Conservation (phyloP, 2,888 invertebrate genomes). For the Acronicta alni region DNA sequence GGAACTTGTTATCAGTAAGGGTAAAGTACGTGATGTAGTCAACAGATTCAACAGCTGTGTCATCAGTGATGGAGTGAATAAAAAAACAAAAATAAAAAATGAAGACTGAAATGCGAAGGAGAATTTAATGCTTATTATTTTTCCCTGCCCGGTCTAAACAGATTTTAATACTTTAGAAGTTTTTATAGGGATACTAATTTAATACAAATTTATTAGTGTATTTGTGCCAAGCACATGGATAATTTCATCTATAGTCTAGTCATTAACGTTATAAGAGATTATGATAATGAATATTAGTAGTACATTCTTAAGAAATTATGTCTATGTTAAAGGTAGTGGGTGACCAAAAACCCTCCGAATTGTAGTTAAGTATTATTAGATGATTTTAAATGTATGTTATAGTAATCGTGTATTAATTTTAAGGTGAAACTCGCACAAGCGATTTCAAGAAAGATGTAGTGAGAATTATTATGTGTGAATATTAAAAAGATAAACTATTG, state of each 20-base stretch:
- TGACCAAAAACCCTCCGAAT: slow-evolving; percentile 80
- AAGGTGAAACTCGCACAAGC: slow-evolving; percentile 61
- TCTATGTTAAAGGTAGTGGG: slow-evolving; percentile 63
- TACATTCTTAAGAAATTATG: slow-evolving; percentile 47
- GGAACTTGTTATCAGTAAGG: slow-evolving; percentile 83
- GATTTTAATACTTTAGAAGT: slow-evolving; percentile 55
- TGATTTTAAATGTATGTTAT: slow-evolving; percentile 61
- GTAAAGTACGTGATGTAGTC: slow-evolving; percentile 85
- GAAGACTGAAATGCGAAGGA: slow-evolving; percentile 67
- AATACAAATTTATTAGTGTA: slow-evolving; percentile 47
- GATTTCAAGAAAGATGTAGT: slow-evolving; percentile 83
- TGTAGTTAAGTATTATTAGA: slow-evolving; percentile 68
- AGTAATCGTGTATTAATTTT: slow-evolving; percentile 44
- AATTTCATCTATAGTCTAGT: slow-evolving; percentile 60
- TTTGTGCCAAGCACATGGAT: slow-evolving; percentile 74
- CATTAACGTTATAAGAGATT: slow-evolving; percentile 57
- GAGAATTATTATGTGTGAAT: slow-evolving; percentile 74
- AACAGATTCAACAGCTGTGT: slow-evolving; percentile 81
- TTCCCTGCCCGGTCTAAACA: slow-evolving; percentile 66
- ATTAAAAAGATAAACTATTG: slow-evolving; percentile 65
- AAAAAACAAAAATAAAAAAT: slow-evolving; percentile 69
- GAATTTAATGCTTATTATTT: slow-evolving; percentile 39
- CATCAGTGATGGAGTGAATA: slow-evolving; percentile 57
- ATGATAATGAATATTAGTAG: slow-evolving; percentile 33
- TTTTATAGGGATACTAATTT: slow-evolving; percentile 54